Base-by-base conservation (phyloP, 2,113 vertebrate genomes). In the Microtus oregoni region DNA sequence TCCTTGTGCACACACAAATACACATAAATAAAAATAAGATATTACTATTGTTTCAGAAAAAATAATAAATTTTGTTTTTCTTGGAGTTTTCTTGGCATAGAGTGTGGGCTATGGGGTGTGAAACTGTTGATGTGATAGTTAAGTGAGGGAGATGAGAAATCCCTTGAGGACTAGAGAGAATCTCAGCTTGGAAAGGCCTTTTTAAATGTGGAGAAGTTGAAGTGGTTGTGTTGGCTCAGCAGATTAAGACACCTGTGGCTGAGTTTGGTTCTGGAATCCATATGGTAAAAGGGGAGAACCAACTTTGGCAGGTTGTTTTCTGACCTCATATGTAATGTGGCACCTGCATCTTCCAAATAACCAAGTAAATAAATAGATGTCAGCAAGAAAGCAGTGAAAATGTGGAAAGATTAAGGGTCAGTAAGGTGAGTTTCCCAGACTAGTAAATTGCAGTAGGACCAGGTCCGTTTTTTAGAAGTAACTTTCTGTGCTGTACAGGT, bases 41-140 rank as follows among this genome's bases (percentile, higher is more conserved):
- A 93, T 78, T 87, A 83, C 20, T 61, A 67, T 50, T 91, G 17
- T 81, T 92, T 72, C 85, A 68, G 55, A 75, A 47, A 50, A 28
- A 65, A 92, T 78, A 14, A 77, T 58, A 47, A 35, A 65, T 17
- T 78, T 78, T 61, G 52, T 82, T 26, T 12, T 61, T 26, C 17
- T 30, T 95, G 50, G 44, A 24, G 26, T 8, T 70, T 55, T 58
- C 67, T 83, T 22, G 52, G 38, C 52, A 41, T 91, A 28, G 85
- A 70, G 35, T 50, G 4, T 82, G 73, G 52, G 52, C 8, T 93
- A 86, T 61, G 50, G 50, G 55, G 19, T 96, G 41, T 58, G 44
- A 94, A 77, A 35, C 75, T 94, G 22, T 86, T 72, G 89, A 88
- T 97, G 61, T 55, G 65, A 30, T 67, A 67, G 47, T 38, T 73